Evolutionary conservation across 2,113 vertebrate genomes (phyloP).

Genomic region (Globicephala melas): DNA sequence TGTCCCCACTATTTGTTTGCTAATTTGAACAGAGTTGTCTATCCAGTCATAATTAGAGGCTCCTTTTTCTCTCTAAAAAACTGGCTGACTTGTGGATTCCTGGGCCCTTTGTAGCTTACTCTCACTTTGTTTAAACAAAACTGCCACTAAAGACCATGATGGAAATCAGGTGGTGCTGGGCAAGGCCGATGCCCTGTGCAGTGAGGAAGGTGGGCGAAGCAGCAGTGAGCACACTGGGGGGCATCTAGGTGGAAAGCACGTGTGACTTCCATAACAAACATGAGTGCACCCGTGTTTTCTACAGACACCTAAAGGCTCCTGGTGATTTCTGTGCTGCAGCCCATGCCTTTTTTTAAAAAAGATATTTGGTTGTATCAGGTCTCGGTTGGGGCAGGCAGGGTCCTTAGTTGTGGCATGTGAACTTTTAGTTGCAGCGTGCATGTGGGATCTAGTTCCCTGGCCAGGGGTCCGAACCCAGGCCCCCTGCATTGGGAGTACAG

Average conservation of each 20-base stretch:
- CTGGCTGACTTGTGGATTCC: not conserved
- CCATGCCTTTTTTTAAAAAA: not conserved
- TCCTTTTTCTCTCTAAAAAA: constrained; percentile 24
- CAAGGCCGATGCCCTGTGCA: constrained; percentile 15
- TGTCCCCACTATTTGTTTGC: constrained; percentile 15
- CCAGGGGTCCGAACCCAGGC: no score
- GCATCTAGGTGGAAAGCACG: not conserved
- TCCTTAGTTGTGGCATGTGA: no score
- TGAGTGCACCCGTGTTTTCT: not conserved
- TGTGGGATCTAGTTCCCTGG: no score
- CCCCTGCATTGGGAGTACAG: no score
- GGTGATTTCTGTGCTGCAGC: not conserved
- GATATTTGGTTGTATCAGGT: no score
- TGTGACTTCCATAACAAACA: not conserved
- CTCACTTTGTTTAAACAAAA: not conserved
- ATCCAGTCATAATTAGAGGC: not conserved
- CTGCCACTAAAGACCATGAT: constrained; percentile 7
- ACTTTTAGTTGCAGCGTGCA: no score
- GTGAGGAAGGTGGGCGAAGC: constrained; percentile 44
- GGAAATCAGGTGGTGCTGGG: constrained; percentile 51
- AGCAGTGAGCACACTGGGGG: not conserved
- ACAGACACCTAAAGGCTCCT: not conserved
- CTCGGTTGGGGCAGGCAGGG: no score
- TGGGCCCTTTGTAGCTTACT: not conserved
- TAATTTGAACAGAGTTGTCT: not conserved